Evolutionary conservation across 1,140 invertebrate genomes (phyloP).

Genomic region (Drosophila busckii): DNA sequence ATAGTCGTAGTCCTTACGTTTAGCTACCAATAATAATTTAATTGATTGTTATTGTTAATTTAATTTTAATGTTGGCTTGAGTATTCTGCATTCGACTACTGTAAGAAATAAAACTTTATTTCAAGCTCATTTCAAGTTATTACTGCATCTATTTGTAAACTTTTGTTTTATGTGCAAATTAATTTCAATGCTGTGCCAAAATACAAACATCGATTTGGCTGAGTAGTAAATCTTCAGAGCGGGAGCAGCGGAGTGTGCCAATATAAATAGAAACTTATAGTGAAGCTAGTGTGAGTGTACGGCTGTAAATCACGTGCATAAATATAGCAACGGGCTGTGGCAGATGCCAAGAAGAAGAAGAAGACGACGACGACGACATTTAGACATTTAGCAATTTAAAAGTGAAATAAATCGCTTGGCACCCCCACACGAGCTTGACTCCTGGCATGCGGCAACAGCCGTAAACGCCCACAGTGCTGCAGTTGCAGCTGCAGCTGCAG

Average conservation of each 20-base stretch:
- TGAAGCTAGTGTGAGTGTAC: constrained; percentile 9
- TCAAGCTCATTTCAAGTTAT: no score
- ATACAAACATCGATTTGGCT: constrained; percentile 41
- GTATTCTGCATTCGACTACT: no score
- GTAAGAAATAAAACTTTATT: no score
- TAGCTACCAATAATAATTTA: no score
- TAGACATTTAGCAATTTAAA: constrained; percentile 64
- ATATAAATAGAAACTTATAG: constrained; percentile 24
- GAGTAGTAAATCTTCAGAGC: constrained; percentile 20
- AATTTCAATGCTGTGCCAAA: constrained; percentile 49
- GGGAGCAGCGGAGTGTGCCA: constrained; percentile 9
- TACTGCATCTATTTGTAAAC: constrained; percentile 10
- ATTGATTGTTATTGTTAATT: no score
- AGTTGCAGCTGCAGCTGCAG: neutral
- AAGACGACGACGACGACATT: constrained; percentile 31
- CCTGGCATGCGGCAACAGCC: constrained; percentile 30
- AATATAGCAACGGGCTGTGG: constrained; percentile 23
- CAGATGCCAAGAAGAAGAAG: neutral
- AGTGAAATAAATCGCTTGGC: constrained; percentile 58
- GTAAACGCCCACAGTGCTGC: constrained; percentile 7
- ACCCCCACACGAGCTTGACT: neutral
- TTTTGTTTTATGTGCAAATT: constrained; percentile 52
- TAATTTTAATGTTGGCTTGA: no score
- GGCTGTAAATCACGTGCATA: constrained; percentile 50
- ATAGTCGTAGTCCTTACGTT: no score